phyloP scores from a whole-genome alignment of 37 sponge, comb jelly and placozoan genomes.

The Crambe crambe region DNA sequence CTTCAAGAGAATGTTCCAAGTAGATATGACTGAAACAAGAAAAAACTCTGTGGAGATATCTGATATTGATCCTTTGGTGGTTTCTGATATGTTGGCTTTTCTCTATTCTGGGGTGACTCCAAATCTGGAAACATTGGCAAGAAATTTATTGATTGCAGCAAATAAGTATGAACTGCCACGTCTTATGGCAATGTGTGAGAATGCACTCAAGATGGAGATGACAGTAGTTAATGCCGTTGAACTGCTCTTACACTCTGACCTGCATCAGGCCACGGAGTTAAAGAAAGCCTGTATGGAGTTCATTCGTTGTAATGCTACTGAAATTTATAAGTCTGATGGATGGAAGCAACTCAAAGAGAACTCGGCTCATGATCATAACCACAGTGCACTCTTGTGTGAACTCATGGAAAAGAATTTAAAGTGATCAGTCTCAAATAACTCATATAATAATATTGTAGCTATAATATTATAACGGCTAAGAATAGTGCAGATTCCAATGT shows the following conservation, averaged over 20 bases:
- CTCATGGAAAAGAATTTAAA: no score
- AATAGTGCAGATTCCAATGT: no score
- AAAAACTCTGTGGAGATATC: neutral
- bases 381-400: neutral
- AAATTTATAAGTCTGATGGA: neutral
- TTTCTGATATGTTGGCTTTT: neutral
- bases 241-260: neutral
- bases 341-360: conserved; percentile 4
- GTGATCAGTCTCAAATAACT: no score
- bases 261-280: neutral
- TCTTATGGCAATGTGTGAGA: conserved; percentile 1
- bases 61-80: neutral
- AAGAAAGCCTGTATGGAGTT: conserved; percentile 1
- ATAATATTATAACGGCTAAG: no score
- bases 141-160: neutral
- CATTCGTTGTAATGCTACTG: neutral
- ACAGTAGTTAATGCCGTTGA: neutral
- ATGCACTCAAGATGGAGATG: neutral
- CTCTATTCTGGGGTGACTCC: conserved; percentile 6
- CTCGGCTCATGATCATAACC: neutral
- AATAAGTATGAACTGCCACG: conserved; percentile 5
- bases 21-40: neutral
- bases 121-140: neutral
- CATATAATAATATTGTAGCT: no score
- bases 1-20: neutral